phyloP scores from a whole-genome alignment of 2,113 vertebrate genomes.

The Parus major region DNA sequence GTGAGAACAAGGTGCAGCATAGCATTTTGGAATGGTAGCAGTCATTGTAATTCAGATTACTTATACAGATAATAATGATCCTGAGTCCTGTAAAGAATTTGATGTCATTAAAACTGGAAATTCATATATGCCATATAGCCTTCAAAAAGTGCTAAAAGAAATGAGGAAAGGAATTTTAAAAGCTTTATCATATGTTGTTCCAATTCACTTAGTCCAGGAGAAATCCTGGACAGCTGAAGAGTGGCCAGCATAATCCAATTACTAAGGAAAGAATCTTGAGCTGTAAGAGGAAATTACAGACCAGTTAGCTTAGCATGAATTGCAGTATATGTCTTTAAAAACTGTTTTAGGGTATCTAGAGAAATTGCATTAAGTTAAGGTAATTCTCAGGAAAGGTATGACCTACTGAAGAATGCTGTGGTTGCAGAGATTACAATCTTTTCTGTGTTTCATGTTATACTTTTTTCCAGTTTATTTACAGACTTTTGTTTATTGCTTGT shows the following conservation, averaged over 20 bases:
- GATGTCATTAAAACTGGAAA: neutral
- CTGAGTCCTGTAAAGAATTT: neutral
- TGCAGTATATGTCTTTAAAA: neutral
- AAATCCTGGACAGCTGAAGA: conserved; percentile 32
- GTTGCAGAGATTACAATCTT: neutral
- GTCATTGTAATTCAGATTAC: neutral
- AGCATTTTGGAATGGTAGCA: neutral
- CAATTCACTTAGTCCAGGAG: conserved; percentile 55
- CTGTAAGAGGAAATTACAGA: conserved; percentile 28
- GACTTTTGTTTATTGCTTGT: neutral
- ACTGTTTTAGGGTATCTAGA: neutral
- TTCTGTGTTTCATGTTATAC: neutral
- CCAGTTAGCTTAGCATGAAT: neutral
- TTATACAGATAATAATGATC: neutral
- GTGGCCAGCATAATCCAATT: conserved; percentile 32
- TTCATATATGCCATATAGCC: neutral
- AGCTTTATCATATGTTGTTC: conserved; percentile 50
- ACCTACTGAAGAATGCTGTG: neutral
- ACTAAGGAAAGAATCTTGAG: conserved; percentile 31
- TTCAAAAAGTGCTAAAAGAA: conserved; percentile 35
- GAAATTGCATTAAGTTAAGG: neutral
- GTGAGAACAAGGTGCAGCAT: neutral
- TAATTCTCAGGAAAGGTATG: neutral
- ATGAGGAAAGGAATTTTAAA: conserved; percentile 26
- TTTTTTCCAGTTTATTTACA: neutral